Percentiles rank a stretch among this genome's conserved stretches.
Conservation (phyloP, 2,113 vertebrate species). For the Smithornis capensis region DNA sequence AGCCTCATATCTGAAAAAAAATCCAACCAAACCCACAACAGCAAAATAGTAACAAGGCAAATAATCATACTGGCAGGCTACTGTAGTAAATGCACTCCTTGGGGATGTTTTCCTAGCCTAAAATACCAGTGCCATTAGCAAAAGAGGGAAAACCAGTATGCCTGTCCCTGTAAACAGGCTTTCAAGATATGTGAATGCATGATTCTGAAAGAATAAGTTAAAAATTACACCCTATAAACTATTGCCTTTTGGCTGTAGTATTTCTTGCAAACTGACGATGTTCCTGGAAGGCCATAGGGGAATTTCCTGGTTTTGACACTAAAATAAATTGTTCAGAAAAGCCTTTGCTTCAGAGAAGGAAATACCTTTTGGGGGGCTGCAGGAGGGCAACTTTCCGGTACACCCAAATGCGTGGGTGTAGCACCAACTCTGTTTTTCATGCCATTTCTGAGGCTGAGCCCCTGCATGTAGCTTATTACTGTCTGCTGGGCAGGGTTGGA, state of each 20-base stretch:
- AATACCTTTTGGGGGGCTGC: background rate
- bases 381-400: background rate
- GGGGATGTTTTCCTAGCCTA: background rate
- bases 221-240: background rate
- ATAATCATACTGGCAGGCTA: background rate
- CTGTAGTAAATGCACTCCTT: background rate
- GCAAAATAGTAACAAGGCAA: background rate
- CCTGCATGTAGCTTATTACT: rapidly evolving
- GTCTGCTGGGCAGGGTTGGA: background rate
- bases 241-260: background rate
- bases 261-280: background rate
- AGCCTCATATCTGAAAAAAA: background rate
- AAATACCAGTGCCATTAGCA: background rate
- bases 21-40: background rate
- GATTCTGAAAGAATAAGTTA: background rate
- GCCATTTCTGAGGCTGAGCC: background rate
- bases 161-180: background rate
- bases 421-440: background rate
- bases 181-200: background rate
- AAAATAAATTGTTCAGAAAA: background rate
- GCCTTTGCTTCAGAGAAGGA: background rate
- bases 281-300: background rate
- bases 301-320: background rate
- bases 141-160: background rate
- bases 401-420: rapidly evolving